phyloP scores from a whole-genome alignment of 1,140 invertebrate genomes.

The Panagrolaimus sp. region DNA sequence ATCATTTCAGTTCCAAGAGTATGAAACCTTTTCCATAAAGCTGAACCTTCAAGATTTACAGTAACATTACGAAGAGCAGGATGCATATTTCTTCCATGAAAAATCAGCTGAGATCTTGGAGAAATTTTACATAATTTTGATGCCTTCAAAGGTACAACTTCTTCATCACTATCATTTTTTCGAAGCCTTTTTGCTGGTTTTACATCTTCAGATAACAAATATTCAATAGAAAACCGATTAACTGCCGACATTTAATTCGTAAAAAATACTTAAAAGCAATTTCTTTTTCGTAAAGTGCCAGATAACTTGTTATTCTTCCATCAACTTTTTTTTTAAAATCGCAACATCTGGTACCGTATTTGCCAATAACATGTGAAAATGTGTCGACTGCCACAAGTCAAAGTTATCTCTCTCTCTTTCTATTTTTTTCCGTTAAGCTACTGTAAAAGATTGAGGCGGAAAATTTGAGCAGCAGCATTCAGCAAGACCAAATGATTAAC shows the following conservation, averaged over 20 bases:
- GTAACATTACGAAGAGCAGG: not conserved
- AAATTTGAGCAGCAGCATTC: not conserved
- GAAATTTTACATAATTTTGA: not conserved
- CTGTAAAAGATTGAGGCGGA: too few relatives aligned
- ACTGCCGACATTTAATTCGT: not conserved
- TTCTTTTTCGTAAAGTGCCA: not conserved
- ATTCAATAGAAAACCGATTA: conserved; percentile 13
- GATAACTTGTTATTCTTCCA: not conserved
- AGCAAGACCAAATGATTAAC: conserved; percentile 4
- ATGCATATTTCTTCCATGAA: not conserved
- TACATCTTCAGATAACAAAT: not conserved
- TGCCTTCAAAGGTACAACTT: not conserved
- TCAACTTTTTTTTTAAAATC: not conserved
- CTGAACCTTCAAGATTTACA: conserved; percentile 58
- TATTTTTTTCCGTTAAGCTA: too few relatives aligned
- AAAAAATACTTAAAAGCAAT: not conserved
- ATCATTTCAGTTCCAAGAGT: conserved; percentile 60
- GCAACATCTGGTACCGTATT: conserved; percentile 13
- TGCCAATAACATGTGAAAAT: conserved; percentile 2
- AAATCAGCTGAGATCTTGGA: not conserved
- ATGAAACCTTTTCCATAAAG: conserved; percentile 59
- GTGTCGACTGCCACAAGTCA: not conserved
- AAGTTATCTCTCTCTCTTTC: not conserved
- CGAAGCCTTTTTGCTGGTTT: not conserved
- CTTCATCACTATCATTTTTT: not conserved